Conservation (phyloP, 2,113 vertebrate species). For the Hystrix cristata region DNA sequence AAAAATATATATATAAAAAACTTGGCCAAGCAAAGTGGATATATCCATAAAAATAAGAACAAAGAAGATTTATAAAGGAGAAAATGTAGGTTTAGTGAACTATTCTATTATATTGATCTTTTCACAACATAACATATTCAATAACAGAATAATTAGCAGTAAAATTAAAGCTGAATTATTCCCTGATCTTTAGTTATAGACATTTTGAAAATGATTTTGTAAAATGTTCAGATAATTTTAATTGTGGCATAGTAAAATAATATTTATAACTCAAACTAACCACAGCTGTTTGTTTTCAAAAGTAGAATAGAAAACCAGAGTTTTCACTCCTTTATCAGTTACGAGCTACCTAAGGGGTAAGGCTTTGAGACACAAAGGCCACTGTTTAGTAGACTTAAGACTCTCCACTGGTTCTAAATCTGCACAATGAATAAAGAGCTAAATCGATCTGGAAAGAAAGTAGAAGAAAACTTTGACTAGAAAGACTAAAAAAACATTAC, state of each 20-base stretch:
- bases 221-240: conserved; percentile 20
- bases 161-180: conserved; percentile 76
- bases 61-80: background rate
- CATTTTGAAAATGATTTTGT: conserved; percentile 21
- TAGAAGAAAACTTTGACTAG: background rate
- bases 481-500: background rate
- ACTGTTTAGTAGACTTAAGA: background rate
- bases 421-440: background rate
- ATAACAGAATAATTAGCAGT: conserved; percentile 70
- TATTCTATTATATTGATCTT: conserved; percentile 59
- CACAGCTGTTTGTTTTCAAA: conserved; percentile 31
- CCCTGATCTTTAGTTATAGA: conserved; percentile 25
- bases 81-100: conserved; percentile 1
- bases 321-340: background rate
- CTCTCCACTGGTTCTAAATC: background rate
- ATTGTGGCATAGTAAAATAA: background rate
- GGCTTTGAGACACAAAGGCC: background rate
- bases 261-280: background rate
- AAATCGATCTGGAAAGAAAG: background rate
- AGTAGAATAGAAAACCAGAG: background rate
- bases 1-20: conserved; percentile 11
- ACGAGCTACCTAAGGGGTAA: background rate
- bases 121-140: conserved; percentile 68
- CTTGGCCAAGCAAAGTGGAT: background rate
- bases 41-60: background rate